These are phyloP conservation scores for Paguma larvata DNA, from an alignment of 2,797 vertebrate species.

Conservation along the genomic window DNA sequence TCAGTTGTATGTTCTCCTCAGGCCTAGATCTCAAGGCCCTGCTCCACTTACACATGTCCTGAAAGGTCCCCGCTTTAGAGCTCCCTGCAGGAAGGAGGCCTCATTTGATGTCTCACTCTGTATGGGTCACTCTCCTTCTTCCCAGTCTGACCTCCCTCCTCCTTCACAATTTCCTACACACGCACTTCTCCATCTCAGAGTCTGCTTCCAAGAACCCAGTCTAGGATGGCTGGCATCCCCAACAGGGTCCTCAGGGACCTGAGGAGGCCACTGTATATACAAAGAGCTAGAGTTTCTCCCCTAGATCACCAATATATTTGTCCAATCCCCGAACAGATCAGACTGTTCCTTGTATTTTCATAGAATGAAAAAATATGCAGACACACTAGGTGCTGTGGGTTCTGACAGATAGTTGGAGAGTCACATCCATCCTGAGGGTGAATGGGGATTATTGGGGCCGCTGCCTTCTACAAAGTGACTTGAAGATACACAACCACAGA, in stretches of 20 bases:
- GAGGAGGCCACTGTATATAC: not conserved
- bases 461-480: not conserved
- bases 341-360: not conserved
- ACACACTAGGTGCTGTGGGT: not conserved
- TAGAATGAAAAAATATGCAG: not conserved
- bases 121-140: not conserved
- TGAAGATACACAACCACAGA: not conserved
- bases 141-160: not conserved
- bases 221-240: fast-evolving
- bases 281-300: not conserved
- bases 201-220: not conserved
- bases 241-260: not conserved
- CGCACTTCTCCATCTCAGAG: not conserved
- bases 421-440: not conserved
- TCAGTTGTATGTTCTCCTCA: not conserved
- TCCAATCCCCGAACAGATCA: not conserved
- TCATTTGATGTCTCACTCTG: not conserved
- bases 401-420: not conserved
- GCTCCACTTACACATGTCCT: not conserved
- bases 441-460: not conserved
- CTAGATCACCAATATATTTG: not conserved
- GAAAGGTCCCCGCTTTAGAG: not conserved
- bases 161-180: not conserved
- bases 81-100: not conserved
- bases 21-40: not conserved